Percentiles rank a stretch among this genome's conserved stretches.
phyloP scores from a whole-genome alignment of 2,113 vertebrate species.

The Leptobrachium leishanense region DNA sequence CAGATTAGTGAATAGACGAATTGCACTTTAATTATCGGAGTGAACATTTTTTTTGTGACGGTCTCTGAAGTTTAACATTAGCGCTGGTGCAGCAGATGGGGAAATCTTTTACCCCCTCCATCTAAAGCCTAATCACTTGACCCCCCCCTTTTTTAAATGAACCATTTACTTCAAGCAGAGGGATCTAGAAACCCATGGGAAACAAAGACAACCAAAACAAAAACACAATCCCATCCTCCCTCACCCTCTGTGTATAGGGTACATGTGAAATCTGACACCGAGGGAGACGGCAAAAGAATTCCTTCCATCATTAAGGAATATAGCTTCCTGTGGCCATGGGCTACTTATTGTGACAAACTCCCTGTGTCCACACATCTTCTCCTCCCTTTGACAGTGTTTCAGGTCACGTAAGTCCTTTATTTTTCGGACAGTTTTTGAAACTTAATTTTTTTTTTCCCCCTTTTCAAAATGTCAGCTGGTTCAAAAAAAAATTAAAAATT shows the following conservation, averaged over 20 bases:
- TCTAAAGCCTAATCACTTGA: too few species aligned
- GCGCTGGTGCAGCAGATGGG: not conserved
- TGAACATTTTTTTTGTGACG: too few species aligned
- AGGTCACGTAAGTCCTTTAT: not conserved
- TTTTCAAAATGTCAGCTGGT: not conserved
- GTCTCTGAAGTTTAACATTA: not conserved
- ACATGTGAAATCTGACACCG: conserved; percentile 36
- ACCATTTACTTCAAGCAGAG: conserved; percentile 2
- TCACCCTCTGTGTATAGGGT: conserved; percentile 5
- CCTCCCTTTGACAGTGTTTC: not conserved
- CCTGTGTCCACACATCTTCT: conserved; percentile 9
- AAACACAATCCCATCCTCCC: conserved; percentile 14
- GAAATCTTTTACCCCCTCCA: conserved; percentile 10
- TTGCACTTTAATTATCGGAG: too few species aligned
- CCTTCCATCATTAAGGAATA: not conserved
- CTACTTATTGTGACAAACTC: conserved; percentile 23
- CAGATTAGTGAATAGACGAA: too few species aligned
- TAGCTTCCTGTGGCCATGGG: conserved; percentile 33
- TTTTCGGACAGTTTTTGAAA: not conserved
- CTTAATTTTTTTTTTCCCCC: not conserved
- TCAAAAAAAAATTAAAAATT: not conserved
- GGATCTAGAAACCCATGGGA: not conserved
- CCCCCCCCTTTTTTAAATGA: conserved; percentile 22
- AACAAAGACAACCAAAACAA: not conserved
- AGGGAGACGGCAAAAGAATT: not conserved